phyloP scores from a whole-genome alignment of 2,113 vertebrate species.

The Phycodurus eques region DNA sequence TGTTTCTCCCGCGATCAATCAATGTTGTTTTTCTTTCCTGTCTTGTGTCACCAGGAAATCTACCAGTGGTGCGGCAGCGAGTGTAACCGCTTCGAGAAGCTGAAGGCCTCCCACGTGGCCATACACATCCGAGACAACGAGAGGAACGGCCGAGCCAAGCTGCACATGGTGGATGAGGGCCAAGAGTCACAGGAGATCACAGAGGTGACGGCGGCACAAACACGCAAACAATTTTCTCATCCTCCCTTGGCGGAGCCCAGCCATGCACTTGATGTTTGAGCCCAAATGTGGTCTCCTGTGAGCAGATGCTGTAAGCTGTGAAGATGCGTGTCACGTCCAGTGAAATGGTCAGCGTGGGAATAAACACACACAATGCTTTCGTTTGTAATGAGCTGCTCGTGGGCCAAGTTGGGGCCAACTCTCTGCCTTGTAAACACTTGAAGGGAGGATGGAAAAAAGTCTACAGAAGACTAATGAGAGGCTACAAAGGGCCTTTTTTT shows the following conservation, averaged over 20 bases:
- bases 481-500: not conserved
- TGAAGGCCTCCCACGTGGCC: slow-evolving; percentile 71
- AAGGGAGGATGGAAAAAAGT: slow-evolving; percentile 12
- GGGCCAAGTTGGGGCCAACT: slow-evolving; percentile 40
- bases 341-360: slow-evolving; percentile 44
- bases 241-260: not conserved
- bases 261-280: not conserved
- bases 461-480: slow-evolving; percentile 12
- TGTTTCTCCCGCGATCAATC: not conserved
- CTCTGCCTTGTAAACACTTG: slow-evolving; percentile 20
- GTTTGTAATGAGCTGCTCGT: slow-evolving; percentile 27
- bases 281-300: not conserved
- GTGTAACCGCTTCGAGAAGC: slow-evolving; percentile 69
- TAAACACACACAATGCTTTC: slow-evolving; percentile 20
- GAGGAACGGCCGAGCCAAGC: slow-evolving; percentile 71
- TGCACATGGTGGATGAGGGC: slow-evolving; percentile 72
- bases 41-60: slow-evolving; percentile 54
- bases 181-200: slow-evolving; percentile 51
- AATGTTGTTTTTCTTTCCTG: not conserved
- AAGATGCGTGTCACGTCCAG: slow-evolving; percentile 21
- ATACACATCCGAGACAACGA: slow-evolving; percentile 77
- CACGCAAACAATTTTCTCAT: not conserved
- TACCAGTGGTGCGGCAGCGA: slow-evolving; percentile 77
- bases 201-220: slow-evolving; percentile 34
- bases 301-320: not conserved